Conservation (phyloP, 2,888 invertebrate species). For the Hemistola chrysoprasaria region DNA sequence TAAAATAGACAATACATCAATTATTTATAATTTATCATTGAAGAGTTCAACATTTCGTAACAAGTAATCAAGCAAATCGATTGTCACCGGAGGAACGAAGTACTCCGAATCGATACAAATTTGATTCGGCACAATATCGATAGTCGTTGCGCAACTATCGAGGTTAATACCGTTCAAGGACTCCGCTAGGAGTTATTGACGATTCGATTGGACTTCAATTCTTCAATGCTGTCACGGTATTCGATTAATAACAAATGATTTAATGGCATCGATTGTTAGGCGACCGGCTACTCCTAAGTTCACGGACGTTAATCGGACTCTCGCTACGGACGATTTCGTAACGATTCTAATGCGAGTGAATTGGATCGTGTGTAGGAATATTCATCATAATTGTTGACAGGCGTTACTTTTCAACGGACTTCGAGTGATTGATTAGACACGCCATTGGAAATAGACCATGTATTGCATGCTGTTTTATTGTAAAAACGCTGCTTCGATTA, state of each 20-base stretch:
- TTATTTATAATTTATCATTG: constrained; percentile 55
- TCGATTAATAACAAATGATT: constrained; percentile 57
- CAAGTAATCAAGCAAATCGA: constrained; percentile 37
- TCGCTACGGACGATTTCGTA: constrained; percentile 51
- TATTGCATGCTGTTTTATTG: constrained; percentile 35
- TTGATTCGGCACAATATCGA: constrained; percentile 62
- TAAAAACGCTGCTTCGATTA: constrained; percentile 18
- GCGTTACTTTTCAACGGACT: constrained; percentile 45
- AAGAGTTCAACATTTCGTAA: constrained; percentile 57
- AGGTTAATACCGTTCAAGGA: constrained; percentile 72
- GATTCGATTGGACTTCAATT: constrained; percentile 47
- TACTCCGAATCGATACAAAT: constrained; percentile 58
- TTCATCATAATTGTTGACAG: constrained; percentile 58
- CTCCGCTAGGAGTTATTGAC: constrained; percentile 43
- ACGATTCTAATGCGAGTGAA: constrained; percentile 47
- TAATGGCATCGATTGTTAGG: constrained; percentile 52
- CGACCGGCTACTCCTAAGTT: constrained; percentile 48
- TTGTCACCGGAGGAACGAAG: constrained; percentile 53
- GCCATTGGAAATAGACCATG: constrained; percentile 40
- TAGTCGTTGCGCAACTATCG: constrained; percentile 53
- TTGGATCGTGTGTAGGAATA: constrained; percentile 50
- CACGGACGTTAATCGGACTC: constrained; percentile 48
- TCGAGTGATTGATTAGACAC: constrained; percentile 51
- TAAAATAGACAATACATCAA: constrained; percentile 52
- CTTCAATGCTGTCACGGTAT: constrained; percentile 45